Base-by-base conservation (phyloP, 1,140 invertebrate species). In the Trissolcus basalis region DNA sequence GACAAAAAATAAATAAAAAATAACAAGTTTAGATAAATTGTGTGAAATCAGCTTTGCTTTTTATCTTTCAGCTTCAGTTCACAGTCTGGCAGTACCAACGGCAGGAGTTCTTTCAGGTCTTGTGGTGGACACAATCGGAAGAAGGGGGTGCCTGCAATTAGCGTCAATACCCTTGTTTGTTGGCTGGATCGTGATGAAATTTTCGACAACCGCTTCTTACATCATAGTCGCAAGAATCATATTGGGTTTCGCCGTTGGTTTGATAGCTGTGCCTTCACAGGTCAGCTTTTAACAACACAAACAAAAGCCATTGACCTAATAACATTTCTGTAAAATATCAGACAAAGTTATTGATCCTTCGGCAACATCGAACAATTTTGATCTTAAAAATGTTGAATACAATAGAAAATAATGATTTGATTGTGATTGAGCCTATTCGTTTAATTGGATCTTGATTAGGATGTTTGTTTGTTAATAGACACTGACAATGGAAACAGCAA, bases 401-500 rank as follows among this genome's bases (percentile, higher is more conserved):
- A n/a, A n/a, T n/a, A n/a, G n/a, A n/a, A n/a, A n/a, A n/a, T n/a
- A n/a, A n/a, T n/a, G n/a, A n/a, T n/a, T n/a, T n/a, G n/a, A n/a
- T n/a, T n/a, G n/a, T n/a, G n/a, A n/a, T n/a, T n/a, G n/a, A n/a
- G n/a, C n/a, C n/a, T n/a, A n/a, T n/a, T n/a, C n/a, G n/a, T n/a
- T 11, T 11, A 39, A 39, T 39, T 9, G 9, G 36, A 39, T 11
- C 3, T 11, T 39, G 48, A 59, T 13, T 39, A 19, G 0, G 36
- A 16, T 19, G 10, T 45, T 53, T 14, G 15, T 8, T 16, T n/a
- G 14, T 11, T 49, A 43, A 51, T 12, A 93, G 92, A 91, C 93
- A 0, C 89, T 93, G 51, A 88, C 94, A 54, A 92, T 92, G n/a
- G 93, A 94, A 83, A 92, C 91, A 51, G 90, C 93, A 1, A 92